Conservation (phyloP, 2,888 invertebrate species). For the Silvanus unidentatus region DNA sequence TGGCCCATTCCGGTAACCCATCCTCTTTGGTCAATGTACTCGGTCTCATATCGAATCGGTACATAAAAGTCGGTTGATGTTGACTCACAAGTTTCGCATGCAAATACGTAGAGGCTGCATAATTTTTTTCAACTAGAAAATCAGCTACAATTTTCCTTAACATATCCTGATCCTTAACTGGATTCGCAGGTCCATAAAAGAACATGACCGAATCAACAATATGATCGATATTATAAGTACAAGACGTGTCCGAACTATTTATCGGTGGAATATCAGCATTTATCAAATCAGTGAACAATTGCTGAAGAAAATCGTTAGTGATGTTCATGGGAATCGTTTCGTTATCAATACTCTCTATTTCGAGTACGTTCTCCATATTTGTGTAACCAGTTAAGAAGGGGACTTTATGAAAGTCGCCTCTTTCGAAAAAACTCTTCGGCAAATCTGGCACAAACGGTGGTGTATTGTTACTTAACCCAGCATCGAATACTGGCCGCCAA, state of each 20-base stretch:
- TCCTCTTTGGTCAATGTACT: constrained; percentile 58
- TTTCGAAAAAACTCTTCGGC: constrained; percentile 58
- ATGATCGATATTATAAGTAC: constrained; percentile 56
- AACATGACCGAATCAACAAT: constrained; percentile 69
- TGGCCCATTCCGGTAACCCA: constrained; percentile 69
- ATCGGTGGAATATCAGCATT: constrained; percentile 55
- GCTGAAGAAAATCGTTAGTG: constrained; percentile 49
- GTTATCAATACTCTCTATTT: constrained; percentile 52
- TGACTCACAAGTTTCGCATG: constrained; percentile 61
- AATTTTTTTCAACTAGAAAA: constrained; percentile 67
- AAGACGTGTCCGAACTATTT: constrained; percentile 50
- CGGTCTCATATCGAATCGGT: constrained; percentile 71
- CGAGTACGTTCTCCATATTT: constrained; percentile 73
- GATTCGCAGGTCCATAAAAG: constrained; percentile 66
- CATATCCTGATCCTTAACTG: constrained; percentile 55
- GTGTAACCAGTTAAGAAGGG: constrained; percentile 68
- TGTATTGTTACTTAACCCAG: constrained; percentile 59
- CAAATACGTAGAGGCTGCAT: constrained; percentile 64
- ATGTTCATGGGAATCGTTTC: constrained; percentile 57
- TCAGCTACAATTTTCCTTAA: constrained; percentile 63
- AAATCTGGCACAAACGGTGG: constrained; percentile 62
- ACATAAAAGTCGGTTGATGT: constrained; percentile 56
- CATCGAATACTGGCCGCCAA: constrained; percentile 74
- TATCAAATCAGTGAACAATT: constrained; percentile 59
- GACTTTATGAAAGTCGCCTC: constrained; percentile 59